These are phyloP conservation scores for Eptatretus burgeri DNA, from an alignment of 2,113 vertebrate species.

Conservation along the genomic window DNA sequence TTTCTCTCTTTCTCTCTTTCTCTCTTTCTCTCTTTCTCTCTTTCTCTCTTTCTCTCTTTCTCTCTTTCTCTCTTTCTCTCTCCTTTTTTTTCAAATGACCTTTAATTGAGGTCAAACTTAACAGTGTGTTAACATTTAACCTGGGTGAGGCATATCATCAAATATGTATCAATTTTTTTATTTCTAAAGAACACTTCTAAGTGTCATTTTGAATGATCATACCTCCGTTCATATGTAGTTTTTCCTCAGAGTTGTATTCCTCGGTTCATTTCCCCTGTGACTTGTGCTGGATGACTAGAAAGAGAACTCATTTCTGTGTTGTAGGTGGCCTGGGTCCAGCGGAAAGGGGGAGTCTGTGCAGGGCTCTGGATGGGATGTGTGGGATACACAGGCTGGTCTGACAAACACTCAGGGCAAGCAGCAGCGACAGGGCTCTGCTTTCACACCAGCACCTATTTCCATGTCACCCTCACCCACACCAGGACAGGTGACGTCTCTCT, in stretches of 20 bases:
- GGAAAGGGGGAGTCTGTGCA: constrained; percentile 27
- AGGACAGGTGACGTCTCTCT: constrained; percentile 35
- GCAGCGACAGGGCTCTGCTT: constrained; percentile 61
- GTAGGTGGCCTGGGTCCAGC: constrained; percentile 53
- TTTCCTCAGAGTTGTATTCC: not conserved
- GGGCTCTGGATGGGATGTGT: constrained; percentile 63
- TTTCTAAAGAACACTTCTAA: too few relatives aligned
- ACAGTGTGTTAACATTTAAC: too few relatives aligned
- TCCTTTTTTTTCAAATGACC: too few relatives aligned
- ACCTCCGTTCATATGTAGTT: too few relatives aligned
- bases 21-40: too few relatives aligned
- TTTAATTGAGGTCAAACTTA: too few relatives aligned
- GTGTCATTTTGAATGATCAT: too few relatives aligned
- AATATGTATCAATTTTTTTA: too few relatives aligned
- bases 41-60: too few relatives aligned
- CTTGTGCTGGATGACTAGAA: not conserved
- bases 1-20: too few relatives aligned
- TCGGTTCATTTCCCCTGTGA: not conserved
- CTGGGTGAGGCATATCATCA: too few relatives aligned
- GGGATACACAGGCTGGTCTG: constrained; percentile 66
- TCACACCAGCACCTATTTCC: constrained; percentile 65
- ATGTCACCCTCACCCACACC: constrained; percentile 78
- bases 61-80: too few relatives aligned
- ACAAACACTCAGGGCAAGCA: constrained; percentile 54
- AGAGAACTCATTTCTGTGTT: constrained; percentile 4